Evolutionary conservation across 2,113 vertebrate genomes (phyloP).

Genomic region (Oceanites oceanicus): DNA sequence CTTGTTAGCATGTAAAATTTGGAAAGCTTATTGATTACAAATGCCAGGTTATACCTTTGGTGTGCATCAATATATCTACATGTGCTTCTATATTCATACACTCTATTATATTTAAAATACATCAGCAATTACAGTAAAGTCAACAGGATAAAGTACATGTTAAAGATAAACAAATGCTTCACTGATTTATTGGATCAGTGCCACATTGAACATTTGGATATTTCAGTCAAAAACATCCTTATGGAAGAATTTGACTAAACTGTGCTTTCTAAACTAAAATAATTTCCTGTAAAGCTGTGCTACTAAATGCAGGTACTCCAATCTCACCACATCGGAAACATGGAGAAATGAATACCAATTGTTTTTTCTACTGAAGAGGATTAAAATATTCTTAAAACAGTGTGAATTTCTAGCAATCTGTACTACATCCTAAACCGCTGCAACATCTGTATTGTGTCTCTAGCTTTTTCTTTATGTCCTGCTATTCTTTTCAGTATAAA

Average conservation of each 20-base stretch:
- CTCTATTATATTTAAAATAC: neutral
- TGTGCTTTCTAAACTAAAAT: neutral
- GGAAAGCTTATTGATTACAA: neutral
- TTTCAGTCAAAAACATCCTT: neutral
- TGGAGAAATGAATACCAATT: neutral
- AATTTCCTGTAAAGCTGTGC: neutral
- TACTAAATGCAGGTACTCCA: neutral
- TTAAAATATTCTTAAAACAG: neutral
- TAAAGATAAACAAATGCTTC: slow-evolving; percentile 11
- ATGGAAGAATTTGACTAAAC: neutral
- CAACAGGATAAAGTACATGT: neutral
- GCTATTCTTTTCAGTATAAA: neutral
- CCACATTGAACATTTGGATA: neutral
- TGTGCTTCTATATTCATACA: neutral
- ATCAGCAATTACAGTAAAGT: neutral
- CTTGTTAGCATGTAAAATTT: neutral
- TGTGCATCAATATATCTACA: neutral
- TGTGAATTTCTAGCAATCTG: neutral
- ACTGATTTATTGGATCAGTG: neutral
- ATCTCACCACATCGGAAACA: neutral
- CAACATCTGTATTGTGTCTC: neutral
- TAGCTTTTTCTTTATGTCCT: neutral
- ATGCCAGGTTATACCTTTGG: neutral
- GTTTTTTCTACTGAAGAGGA: neutral
- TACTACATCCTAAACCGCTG: neutral